Base-by-base conservation (phyloP, 2,113 vertebrate genomes). In the Callorhinus ursinus region DNA sequence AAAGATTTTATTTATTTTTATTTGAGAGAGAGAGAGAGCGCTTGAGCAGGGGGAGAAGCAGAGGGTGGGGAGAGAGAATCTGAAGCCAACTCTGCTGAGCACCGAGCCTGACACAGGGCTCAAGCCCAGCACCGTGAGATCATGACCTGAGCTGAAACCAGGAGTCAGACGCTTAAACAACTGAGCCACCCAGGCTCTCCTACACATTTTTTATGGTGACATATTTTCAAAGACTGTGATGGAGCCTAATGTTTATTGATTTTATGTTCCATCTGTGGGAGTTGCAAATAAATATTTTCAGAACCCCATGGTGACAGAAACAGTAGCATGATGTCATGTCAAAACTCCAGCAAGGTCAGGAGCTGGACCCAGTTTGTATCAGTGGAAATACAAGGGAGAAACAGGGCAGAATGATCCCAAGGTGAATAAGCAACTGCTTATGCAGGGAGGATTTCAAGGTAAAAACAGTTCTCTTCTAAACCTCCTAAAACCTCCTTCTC, bases 171-270 rank as follows among this genome's bases (percentile, higher is more conserved):
- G n/a, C 33, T n/a, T n/a, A 69, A 67, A 33, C 67, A 69, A 4
- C 67, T 69, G 67, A n/a, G 4, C 65, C 33, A 69, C 33, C 33
- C 33, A n/a, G 16, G 33, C 16, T 18, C 33, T 16, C 16, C 33
- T 76, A 67, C 42, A 77, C n/a, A 61, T 79, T 95, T 80, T 59
- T 42, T 72, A 59, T 6, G 39, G 36, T 67, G 22, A 59, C 36
- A 72, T 83, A 61, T 67, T 80, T 97, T 91, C 46, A 88, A 69
- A 93, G 76, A 72, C 8, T 63, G 4, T 28, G 33, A 59, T 92
- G 79, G 67, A 81, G 16, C n/a, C 74, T 80, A 91, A 57, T 91
- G 51, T 83, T 93, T 93, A 95, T 84, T 91, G 92, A 77, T 88
- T 71, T 95, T 71, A 71, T 80, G 49, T 71, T 89, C 76, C n/a